phyloP scores from a whole-genome alignment of 2,888 invertebrate genomes.

The Drosophila aldrichi region DNA sequence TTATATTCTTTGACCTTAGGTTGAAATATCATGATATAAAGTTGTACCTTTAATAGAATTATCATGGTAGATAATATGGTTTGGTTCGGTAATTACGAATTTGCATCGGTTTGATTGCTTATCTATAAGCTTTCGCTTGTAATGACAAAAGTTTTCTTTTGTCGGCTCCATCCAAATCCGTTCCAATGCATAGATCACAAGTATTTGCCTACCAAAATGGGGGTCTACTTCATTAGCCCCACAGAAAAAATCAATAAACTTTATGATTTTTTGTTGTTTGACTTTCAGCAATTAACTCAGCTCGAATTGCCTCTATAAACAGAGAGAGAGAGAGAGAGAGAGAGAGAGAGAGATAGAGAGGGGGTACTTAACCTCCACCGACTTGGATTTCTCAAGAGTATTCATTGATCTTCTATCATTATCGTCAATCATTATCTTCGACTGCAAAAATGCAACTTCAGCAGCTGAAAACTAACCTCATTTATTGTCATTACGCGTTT shows the following conservation, averaged over 20 bases:
- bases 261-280: conserved; percentile 32
- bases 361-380: conserved; percentile 55
- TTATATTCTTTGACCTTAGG: too few species aligned
- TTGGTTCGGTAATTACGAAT: not conserved
- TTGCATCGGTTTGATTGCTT: not conserved
- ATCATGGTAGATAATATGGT: not conserved
- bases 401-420: conserved; percentile 55
- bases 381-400: conserved; percentile 11
- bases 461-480: conserved; percentile 53
- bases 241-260: conserved; percentile 52
- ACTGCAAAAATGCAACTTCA: conserved; percentile 39
- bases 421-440: conserved; percentile 40
- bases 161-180: conserved; percentile 4
- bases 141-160: not conserved
- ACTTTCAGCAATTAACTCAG: conserved; percentile 16
- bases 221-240: conserved; percentile 22
- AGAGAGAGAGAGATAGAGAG: not conserved
- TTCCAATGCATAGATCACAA: conserved; percentile 7
- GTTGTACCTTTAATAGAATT: not conserved
- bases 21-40: not conserved
- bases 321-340: conserved; percentile 8
- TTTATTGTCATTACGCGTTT: conserved; percentile 48
- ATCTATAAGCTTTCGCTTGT: not conserved
- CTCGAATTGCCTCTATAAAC: conserved; percentile 11
- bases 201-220: not conserved